Conservation (phyloP, 2,888 invertebrate genomes). For the Blera fallax region DNA sequence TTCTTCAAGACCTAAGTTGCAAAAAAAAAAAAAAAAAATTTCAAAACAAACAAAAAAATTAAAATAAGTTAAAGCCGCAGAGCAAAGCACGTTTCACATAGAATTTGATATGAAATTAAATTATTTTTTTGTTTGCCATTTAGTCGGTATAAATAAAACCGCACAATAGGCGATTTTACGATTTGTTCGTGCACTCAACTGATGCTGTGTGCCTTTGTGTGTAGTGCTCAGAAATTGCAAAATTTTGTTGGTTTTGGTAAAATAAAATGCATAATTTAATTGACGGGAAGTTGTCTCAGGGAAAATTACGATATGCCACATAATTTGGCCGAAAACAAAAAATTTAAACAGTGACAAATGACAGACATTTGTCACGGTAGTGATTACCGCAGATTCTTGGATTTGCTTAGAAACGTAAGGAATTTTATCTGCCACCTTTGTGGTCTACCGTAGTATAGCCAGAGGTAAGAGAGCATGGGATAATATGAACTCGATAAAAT, state of each 20-base stretch:
- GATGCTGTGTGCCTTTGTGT: conserved; percentile 19
- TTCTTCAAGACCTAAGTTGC: conserved; percentile 30
- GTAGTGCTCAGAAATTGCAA: conserved; percentile 30
- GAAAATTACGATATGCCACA: conserved; percentile 46
- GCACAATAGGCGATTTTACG: conserved; percentile 53
- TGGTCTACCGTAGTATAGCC: background rate
- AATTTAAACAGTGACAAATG: conserved; percentile 27
- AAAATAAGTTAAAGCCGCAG: conserved; percentile 39
- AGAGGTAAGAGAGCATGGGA: too few relatives aligned
- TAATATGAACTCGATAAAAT: too few relatives aligned
- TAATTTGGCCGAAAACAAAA: conserved; percentile 47
- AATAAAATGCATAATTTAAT: conserved; percentile 53
- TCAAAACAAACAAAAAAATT: conserved; percentile 5
- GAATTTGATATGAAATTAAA: conserved; percentile 57
- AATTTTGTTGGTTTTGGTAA: conserved; percentile 46
- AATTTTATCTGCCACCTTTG: background rate
- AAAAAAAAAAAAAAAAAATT: background rate
- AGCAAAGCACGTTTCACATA: conserved; percentile 40
- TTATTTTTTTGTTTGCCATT: conserved; percentile 44
- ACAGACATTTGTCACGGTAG: background rate
- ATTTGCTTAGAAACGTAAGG: background rate
- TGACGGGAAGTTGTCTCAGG: conserved; percentile 12
- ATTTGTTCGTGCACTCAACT: conserved; percentile 53
- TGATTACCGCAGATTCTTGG: background rate
- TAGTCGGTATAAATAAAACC: conserved; percentile 48